Percentiles rank a stretch among this genome's conserved stretches.
Evolutionary conservation across 1,140 invertebrate genomes (phyloP).

Genomic region (Riptortus pedestris): DNA sequence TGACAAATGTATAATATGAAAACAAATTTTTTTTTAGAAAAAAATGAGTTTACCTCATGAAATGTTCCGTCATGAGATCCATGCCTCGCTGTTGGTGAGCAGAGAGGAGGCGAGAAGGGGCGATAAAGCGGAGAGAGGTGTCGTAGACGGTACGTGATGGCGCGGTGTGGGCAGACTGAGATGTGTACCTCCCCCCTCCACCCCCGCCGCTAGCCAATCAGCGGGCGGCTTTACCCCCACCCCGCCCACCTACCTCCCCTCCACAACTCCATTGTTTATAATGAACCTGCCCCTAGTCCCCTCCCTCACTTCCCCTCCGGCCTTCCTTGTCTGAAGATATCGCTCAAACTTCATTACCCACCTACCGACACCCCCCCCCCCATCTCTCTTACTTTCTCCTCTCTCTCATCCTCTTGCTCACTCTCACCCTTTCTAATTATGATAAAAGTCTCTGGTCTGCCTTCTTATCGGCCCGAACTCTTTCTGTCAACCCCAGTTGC

Average conservation of each 20-base stretch:
- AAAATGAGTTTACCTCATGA: constrained; percentile 3
- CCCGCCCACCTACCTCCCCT: constrained; percentile 4
- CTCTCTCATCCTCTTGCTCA: too few species aligned
- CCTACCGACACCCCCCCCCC: neutral
- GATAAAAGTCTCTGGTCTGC: constrained; percentile 10
- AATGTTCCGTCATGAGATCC: constrained; percentile 5
- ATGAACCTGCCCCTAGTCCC: constrained; percentile 1
- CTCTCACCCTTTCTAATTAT: constrained; percentile 7
- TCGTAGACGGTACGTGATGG: too few species aligned
- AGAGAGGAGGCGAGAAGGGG: neutral
- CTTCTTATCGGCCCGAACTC: too few species aligned
- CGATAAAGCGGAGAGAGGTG: too few species aligned
- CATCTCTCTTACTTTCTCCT: constrained; percentile 1
- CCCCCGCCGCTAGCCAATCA: neutral
- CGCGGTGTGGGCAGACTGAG: too few species aligned
- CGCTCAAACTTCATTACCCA: constrained; percentile 5
- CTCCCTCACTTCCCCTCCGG: neutral
- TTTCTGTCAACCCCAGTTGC: too few species aligned
- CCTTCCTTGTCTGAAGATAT: neutral
- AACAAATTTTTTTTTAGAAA: too few species aligned
- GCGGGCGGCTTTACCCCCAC: neutral
- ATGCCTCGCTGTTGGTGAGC: neutral
- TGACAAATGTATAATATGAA: too few species aligned
- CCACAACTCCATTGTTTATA: constrained; percentile 3
- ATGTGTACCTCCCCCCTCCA: neutral